Base-by-base conservation (phyloP, 2,888 invertebrate genomes). In the Sycophila texana region DNA sequence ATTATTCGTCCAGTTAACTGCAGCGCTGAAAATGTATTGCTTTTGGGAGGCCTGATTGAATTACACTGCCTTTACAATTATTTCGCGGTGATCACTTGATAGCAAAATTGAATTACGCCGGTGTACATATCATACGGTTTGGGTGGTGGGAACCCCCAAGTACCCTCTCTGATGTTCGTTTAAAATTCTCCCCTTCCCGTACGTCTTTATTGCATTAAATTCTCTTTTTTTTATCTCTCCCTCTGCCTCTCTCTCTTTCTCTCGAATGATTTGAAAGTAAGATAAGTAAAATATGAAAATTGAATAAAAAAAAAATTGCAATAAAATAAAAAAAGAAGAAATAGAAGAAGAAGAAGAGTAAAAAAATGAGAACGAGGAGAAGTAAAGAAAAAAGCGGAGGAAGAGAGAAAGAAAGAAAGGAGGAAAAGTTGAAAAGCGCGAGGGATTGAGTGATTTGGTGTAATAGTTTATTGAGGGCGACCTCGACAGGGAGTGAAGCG, bases 381-480 rank as follows among this genome's bases (percentile, higher is more conserved):
- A 47, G 16, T 18, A 61, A 74, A 60, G 73, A 22, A 49, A 63
- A 2, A 26, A n/a, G n/a, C n/a, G n/a, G 26, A 26, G 26, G 3
- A 26, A 26, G 26, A 26, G n/a, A 26, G 26, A 3, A 26, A 26
- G 2, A 3, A 26, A 26, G 26, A 26, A 26, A 26, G 26, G 26
- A 26, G 26, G 26, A 26, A 26, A 26, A 26, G 26, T 2, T 26
- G 80, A 70, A 74, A 73, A 81, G 70, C 72, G 71, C 71, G 51
- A 63, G 77, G 78, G 71, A 81, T 77, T 68, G 80, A 72, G 73
- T 71, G 75, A 81, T 84, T 83, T 78, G 81, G 83, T 83, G 82
- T 81, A 83, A 84, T 84, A 61, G 79, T 79, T 79, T 71, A 79
- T 79, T 67, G 82, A 86, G 86, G 83, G 83, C 83, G 84, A 83